Evolutionary conservation across 2,888 invertebrate species (phyloP), one percentile per base, ranked within the genome.

Genomic region (Drosophila acutilabella): DNA sequence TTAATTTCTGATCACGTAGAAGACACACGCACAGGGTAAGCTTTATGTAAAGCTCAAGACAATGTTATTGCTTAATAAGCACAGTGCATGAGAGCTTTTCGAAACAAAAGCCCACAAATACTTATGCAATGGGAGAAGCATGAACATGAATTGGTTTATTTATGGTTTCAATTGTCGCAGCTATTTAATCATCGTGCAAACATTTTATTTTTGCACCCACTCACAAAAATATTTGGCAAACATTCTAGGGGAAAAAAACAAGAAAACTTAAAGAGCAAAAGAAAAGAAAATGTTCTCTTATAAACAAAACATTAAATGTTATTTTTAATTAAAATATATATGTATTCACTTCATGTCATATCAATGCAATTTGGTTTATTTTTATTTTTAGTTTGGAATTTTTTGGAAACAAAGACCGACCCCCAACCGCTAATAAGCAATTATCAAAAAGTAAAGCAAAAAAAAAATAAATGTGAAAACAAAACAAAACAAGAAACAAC

Each of bases 171-270:
- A 44, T 41, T 20, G 16, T 16, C 18, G 36, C 56, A 56, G 16
- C 18, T 20, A 44, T 44, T 42, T 51, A 51, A 42, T 65, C 56
- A 44, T 18, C 50, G 40, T 23, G 14, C 59, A 60, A 54, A 54
- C 51, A 53, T 26, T 18, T 30, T 3, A 38, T 38, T 40, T 44
- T 48, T 26, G n/a, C 48, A 45, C 41, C 30, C 53, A 60, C 41
- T 16, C 48, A 53, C 7, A 14, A 13, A 62, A 64, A 52, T 71
- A 70, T 78, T 84, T 84, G 79, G 79, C 82, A 81, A 84, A 84
- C 85, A 84, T 81, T 79, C 60, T 57, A 53, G 38, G n/a, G n/a
- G n/a, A n/a, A n/a, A 56, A 20, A 11, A 26, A 4, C 30, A 4
- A 13, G 42, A 10, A 11, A n/a, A 11, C 4, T 4, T 8, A 10